Base-by-base conservation (phyloP, 2,888 invertebrate genomes). In the Nemotelus nigrinus region DNA sequence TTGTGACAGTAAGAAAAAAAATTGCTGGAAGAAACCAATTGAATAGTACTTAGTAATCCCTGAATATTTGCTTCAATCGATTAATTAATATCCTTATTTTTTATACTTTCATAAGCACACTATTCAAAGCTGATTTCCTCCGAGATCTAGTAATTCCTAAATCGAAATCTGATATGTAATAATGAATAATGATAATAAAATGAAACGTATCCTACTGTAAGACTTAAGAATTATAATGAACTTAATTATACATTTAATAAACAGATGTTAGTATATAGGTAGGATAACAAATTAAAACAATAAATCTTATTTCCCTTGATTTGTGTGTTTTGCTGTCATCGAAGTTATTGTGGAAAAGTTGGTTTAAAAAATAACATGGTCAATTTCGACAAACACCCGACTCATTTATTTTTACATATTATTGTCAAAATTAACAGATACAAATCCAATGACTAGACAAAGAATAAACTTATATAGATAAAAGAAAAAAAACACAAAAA, bases 191-290 rank as follows among this genome's bases (percentile, higher is more conserved):
- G 68, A 68, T 25, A 48, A 68, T 65, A 70, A 63, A 70, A 44
- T 10, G 55, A 70, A 41, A 43, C n/a, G 70, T 70, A 70, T 70
- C 70, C 70, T 70, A 65, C 39, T 39, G 55, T 70, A 70, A 70
- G 43, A 55, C 0, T 70, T 70, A 70, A 70, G 63, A 25, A 67
- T 47, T 50, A 53, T 10, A 47, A 25, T 55, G 43, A 7, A 43
- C 43, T 70, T 39, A 70, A 70, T 10, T 8, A 4, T 57, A 4
- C 43, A 41, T 8, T 63, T 43, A 43, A 63, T 63, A 41, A 63
- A 43, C 39, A 4, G 43, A 43, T 2, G 7, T 43, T 70, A 70
- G 70, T 55, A 2, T 53, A 25, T 70, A 70, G 70, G 70, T 70
- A 70, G 70, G 43, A 70, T 70, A 70, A 70, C 70, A 70, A 70